Base-by-base conservation (phyloP, 2,113 vertebrate species). In the Picathartes gymnocephalus region DNA sequence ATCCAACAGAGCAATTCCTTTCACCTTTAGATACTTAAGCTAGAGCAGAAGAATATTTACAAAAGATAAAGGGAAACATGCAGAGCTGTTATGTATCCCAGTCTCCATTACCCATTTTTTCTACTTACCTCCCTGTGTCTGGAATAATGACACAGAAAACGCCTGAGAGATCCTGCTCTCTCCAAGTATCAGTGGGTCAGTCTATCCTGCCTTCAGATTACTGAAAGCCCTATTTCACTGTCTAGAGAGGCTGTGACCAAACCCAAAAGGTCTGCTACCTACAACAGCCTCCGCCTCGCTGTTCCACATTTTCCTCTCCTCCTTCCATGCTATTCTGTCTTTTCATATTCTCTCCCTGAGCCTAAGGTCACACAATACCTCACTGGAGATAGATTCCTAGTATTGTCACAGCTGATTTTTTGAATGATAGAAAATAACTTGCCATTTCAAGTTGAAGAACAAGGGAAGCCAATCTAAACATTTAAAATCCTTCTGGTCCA, bases 211-310 rank as follows among this genome's bases (percentile, higher is more conserved):
- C 18, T 51, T 79, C 66, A 47, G n/a, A 10, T n/a, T 44, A 8
- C 17, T 60, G 30, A 71, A 81, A 91, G 27, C 10, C 31, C 15
- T 35, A 1, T 69, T 86, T 76, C 31, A 22, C n/a, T 73, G 40
- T 76, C n/a, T 48, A 6, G 9, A 35, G 35, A 89, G 35, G 33
- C 53, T 2, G 0, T 44, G 37, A 56, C 51, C 39, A 83, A 80
- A 66, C 19, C 18, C 27, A 47, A 57, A 65, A 2, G 1, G 2
- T 62, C 51, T 58, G 33, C 33, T 50, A 13, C 27, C 31, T 0
- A 0, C 54, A 86, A 11, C 0, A 4, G 8, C 30, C 9, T 66
- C 31, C 0, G 0, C 8, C 44, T 51, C 30, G 2, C 11, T 81
- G 22, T 42, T 77, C 33, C n/a, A 33, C 8, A 11, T 24, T 73